Evolutionary conservation across 23 tunicate species (phyloP), one percentile per base, ranked within the genome.

Genomic region (Ascidia mentula): DNA sequence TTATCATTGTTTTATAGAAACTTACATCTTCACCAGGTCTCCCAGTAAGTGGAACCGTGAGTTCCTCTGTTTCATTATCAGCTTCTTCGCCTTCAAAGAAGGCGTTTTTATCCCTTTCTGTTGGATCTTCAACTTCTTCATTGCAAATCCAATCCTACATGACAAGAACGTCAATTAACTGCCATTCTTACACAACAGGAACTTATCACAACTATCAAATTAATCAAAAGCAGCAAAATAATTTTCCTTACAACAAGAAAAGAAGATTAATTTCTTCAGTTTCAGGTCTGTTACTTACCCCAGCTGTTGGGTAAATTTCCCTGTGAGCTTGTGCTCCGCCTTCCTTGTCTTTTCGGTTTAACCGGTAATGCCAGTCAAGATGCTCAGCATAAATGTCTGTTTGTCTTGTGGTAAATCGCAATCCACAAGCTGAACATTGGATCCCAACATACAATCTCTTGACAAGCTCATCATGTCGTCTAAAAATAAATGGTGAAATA

Each of bases 351-450:
- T 88, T 84, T 32, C 87, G 46, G 65, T 93, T 93, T 32, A 84
- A 31, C 40, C 98, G 72, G 40, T 80, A 93, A 77, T 93, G 98
- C 98, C 98, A 93, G 80, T 93, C 98, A 20, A 93, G 81, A 40
- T 93, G 98, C 35, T 93, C 94, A 36, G 98, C 98, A 72, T 88
- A 93, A 24, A 84, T 77, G 40, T 88, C 93, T 0, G 93, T 93
- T 39, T 93, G 93, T 20, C 87, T 65, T 31, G 89, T 84, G 1
- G 89, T 88, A 77, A 88, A 93, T 20, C 98, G 93, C 72, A 88
- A 61, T 2, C 98, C 98, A 73, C 98, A 93, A 31, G 98, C 94
- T 15, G 93, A 84, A 72, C 98, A 93, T 40, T 93, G 98, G 31
- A 88, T 88, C 60, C 98, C 98, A 38, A 94, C 84, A 85, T 88